Evolutionary conservation across 2,113 vertebrate species (phyloP), one percentile per base, ranked within the genome.

Genomic region (Uria lomvia): DNA sequence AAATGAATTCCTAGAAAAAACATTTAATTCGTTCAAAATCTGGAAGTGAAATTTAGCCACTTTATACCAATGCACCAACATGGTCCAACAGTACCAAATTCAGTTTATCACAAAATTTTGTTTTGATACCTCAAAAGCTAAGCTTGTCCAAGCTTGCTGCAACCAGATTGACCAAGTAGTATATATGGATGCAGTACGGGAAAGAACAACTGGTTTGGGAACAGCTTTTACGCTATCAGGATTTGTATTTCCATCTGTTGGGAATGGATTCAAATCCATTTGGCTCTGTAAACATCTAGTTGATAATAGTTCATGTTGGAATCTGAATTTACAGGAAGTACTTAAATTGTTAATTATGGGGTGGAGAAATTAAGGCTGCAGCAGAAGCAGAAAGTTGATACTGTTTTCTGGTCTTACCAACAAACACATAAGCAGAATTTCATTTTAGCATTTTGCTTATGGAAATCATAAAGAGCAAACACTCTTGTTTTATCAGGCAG

Each of bases 231-330:
- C 72, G 59, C 74, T 96, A 45, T 66, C 29, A 83, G 58, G 63
- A 91, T 65, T 93, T 77, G 29, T 87, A 47, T 49, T 94, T 97
- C 95, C 76, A 92, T 97, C 94, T 95, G 50, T 40, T 98, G 67
- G 70, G 60, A 97, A 66, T 50, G 22, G 32, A 70, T 78, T 79
- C 75, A 96, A 90, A 90, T 62, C 53, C 71, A 78, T 76, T 94
- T 96, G 91, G 86, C 88, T 79, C 43, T 82, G 42, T 73, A 88
- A 92, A 82, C 21, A 55, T 56, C 5, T 45, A 88, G 63, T 5
- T 40, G 50, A 71, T 84, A 91, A 59, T 38, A 43, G 36, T 67
- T 80, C 52, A 82, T 49, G 11, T 16, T 74, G 75, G 43, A 96
- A 86, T 56, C 34, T 65, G 70, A 83, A 75, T 83, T 80, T 80